Evolutionary conservation across 2,888 invertebrate genomes (phyloP).

Genomic region (Phorcus lineatus): DNA sequence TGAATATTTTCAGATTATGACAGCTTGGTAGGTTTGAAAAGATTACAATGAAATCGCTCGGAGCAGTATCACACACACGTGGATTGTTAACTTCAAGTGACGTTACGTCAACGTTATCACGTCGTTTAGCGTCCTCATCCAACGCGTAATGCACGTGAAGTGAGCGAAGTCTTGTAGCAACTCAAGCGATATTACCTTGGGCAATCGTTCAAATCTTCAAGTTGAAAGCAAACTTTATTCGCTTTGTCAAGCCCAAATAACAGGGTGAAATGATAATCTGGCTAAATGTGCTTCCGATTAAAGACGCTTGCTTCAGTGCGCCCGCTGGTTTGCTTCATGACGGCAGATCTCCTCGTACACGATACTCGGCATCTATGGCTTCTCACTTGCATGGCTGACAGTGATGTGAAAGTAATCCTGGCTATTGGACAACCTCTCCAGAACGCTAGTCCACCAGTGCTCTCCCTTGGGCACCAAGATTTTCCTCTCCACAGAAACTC

Average conservation of each 20-base stretch:
- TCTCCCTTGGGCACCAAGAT: neutral
- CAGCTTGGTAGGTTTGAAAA: neutral
- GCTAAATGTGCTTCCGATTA: conserved; percentile 15
- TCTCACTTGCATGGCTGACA: neutral
- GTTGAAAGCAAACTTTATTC: neutral
- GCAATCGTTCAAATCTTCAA: neutral
- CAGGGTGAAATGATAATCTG: conserved; percentile 1
- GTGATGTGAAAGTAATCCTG: conserved; percentile 8
- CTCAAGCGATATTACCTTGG: neutral
- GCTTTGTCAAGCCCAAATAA: conserved; percentile 11
- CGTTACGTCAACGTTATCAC: too few species aligned
- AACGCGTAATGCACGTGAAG: too few species aligned
- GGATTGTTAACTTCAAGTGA: too few species aligned
- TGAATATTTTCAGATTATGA: neutral
- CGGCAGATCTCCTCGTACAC: neutral
- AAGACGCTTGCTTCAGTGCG: neutral
- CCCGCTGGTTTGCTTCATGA: neutral
- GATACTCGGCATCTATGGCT: conserved; percentile 3
- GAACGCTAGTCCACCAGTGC: neutral
- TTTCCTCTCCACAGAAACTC: neutral
- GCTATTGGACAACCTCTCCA: neutral
- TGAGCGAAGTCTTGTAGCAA: neutral
- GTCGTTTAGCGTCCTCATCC: too few species aligned
- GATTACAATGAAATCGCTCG: too few species aligned
- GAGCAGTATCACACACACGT: too few species aligned